Conservation (phyloP, 2,113 vertebrate genomes). For the Megatriorchis doriae region DNA sequence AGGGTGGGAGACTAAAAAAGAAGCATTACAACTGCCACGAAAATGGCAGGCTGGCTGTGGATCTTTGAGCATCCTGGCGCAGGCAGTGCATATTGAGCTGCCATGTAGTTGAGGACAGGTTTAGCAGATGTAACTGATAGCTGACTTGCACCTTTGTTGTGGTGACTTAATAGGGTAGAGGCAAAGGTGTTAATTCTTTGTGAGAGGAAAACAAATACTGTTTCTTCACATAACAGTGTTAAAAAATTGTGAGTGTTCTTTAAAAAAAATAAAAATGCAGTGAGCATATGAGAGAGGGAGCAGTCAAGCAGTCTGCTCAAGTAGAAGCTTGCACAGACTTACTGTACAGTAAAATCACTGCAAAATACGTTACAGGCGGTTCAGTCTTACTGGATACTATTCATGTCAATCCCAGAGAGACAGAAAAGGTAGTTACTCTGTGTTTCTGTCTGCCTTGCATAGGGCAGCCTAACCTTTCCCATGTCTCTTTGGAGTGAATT, state of each 20-base stretch:
- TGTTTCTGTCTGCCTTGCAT: neutral
- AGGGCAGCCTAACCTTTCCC: neutral
- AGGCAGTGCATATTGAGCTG: accelerated
- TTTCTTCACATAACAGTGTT: neutral
- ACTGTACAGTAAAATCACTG: neutral
- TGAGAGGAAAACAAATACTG: neutral
- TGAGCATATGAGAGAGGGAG: neutral
- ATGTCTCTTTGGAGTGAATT: neutral
- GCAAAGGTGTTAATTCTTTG: neutral
- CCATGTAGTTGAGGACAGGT: accelerated
- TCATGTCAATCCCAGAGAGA: neutral
- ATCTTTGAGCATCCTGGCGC: neutral
- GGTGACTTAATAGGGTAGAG: neutral
- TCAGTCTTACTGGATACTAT: accelerated
- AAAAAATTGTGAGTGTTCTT: neutral
- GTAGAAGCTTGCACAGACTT: neutral
- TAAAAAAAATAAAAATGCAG: neutral
- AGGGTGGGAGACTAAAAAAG: neutral
- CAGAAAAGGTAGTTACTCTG: neutral
- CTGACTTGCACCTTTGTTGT: neutral
- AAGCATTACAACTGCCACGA: accelerated
- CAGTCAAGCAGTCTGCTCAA: neutral
- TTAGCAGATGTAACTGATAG: neutral
- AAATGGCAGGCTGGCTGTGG: neutral
- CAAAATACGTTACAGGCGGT: neutral